Base-by-base conservation (phyloP, 2,113 vertebrate species). In the Gopherus evgoodei region DNA sequence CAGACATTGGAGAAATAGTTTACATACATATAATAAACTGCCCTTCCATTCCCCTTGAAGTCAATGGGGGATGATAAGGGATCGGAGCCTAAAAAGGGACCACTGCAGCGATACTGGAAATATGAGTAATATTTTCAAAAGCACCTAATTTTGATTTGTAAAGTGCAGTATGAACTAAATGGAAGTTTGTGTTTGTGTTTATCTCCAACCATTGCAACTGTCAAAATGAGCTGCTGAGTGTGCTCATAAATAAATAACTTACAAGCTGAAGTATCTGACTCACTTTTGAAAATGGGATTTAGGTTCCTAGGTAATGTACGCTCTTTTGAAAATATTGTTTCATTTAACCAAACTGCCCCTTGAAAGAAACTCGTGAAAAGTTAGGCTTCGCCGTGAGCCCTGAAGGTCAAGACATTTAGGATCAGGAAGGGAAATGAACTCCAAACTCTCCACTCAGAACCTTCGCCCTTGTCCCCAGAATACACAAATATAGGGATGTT, bases 161-260 rank as follows among this genome's bases (percentile, higher is more conserved):
- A 80, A 90, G 52, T 52, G 2, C 14, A 65, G 47, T 47, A 14
- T 76, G 25, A 3, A 1, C 5, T 59, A 50, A 93, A 84, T 3
- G 85, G 27, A 84, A 89, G 84, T 91, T 96, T 91, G 84, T 11
- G 84, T 91, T 96, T 91, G 84, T 11, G 88, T 14, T 8, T 5
- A 42, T 31, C 19, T 80, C 13, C 47, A 25, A 10, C 42, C 38
- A 76, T 24, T 44, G 21, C 42, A 42, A 76, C 24, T 44, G 35
- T 19, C 62, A 69, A 35, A 69, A 69, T 35, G 16, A 69, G 17
- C 35, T 69, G 62, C 35, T n/a, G 4, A n/a, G 4, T 69, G 16
- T 8, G 17, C 62, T 69, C 31, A 69, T 21, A 69, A 9, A 69
- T 69, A n/a, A 69, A 35, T n/a, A 69, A 21, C 8, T 8, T n/a